Evolutionary conservation across 2,113 vertebrate species (phyloP).

Genomic region (Pogona vitticeps): DNA sequence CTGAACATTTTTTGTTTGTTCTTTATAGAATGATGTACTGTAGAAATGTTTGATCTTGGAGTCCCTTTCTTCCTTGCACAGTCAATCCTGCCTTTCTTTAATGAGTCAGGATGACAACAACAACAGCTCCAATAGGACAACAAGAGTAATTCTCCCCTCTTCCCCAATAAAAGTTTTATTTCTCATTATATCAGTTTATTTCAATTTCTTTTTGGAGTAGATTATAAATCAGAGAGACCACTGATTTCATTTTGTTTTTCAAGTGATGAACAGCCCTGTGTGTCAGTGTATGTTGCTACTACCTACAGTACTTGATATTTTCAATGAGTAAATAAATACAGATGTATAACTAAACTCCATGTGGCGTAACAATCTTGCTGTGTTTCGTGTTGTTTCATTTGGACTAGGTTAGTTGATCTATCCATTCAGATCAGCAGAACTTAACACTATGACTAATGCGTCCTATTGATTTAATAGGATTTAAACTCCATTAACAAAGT

Average conservation of each 20-base stretch:
- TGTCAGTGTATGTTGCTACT: neutral
- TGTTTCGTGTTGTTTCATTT: conserved; percentile 4
- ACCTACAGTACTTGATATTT: neutral
- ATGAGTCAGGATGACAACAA: conserved; percentile 21
- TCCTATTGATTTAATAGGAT: neutral
- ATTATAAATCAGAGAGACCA: conserved; percentile 27
- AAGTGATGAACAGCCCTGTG: neutral
- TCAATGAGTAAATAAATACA: neutral
- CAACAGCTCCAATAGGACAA: conserved; percentile 20
- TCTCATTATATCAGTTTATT: conserved; percentile 23
- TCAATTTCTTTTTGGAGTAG: conserved; percentile 1
- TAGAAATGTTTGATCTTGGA: conserved; percentile 6
- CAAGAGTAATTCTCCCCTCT: conserved; percentile 36
- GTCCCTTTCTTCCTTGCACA: conserved; percentile 20
- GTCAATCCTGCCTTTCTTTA: neutral
- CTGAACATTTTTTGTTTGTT: neutral
- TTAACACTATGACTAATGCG: neutral
- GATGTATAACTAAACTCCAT: neutral
- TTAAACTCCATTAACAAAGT: neutral
- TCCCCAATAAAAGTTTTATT: conserved; percentile 26
- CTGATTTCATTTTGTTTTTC: neutral
- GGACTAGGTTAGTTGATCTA: neutral
- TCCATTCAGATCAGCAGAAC: neutral
- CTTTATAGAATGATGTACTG: neutral
- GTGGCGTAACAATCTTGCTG: neutral